Evolutionary conservation across 1,140 invertebrate genomes (phyloP).

Genomic region (Microvelia longipes): DNA sequence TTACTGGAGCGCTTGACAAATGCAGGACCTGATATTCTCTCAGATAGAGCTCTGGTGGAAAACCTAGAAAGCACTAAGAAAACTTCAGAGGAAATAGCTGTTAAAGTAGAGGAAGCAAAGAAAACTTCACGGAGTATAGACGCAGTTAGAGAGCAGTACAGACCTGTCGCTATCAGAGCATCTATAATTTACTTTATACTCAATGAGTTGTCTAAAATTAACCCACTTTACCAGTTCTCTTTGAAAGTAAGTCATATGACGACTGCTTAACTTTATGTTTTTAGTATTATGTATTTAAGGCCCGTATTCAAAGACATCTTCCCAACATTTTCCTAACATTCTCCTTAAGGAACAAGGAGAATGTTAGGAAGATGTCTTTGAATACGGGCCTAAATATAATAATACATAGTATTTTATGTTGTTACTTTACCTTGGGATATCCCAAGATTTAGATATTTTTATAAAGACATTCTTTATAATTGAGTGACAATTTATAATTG

Average conservation of each 20-base stretch:
- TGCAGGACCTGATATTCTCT: constrained; percentile 77
- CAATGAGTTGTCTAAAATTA: constrained; percentile 83
- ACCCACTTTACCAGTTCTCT: constrained; percentile 92
- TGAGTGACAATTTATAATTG: too few relatives aligned
- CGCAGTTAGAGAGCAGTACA: constrained; percentile 73
- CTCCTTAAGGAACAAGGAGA: too few relatives aligned
- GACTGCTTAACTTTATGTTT: too few relatives aligned
- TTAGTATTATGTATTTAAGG: too few relatives aligned
- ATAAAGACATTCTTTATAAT: too few relatives aligned
- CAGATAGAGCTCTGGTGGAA: constrained; percentile 74
- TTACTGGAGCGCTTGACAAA: constrained; percentile 68
- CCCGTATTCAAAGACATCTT: too few relatives aligned
- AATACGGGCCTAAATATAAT: too few relatives aligned
- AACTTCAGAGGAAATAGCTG: constrained; percentile 77
- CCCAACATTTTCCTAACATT: too few relatives aligned
- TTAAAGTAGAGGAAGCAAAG: constrained; percentile 71
- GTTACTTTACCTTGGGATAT: too few relatives aligned
- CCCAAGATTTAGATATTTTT: too few relatives aligned
- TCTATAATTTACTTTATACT: constrained; percentile 89
- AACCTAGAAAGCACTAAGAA: constrained; percentile 88
- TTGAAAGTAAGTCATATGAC: constrained; percentile 53
- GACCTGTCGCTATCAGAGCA: constrained; percentile 66
- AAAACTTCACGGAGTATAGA: constrained; percentile 76
- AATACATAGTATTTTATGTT: too few relatives aligned
- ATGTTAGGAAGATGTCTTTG: too few relatives aligned